Percentiles rank a stretch among this genome's conserved stretches.
These are phyloP conservation scores for Brassicogethes aeneus DNA, from an alignment of 2,888 invertebrate genomes.

Conservation along the genomic window DNA sequence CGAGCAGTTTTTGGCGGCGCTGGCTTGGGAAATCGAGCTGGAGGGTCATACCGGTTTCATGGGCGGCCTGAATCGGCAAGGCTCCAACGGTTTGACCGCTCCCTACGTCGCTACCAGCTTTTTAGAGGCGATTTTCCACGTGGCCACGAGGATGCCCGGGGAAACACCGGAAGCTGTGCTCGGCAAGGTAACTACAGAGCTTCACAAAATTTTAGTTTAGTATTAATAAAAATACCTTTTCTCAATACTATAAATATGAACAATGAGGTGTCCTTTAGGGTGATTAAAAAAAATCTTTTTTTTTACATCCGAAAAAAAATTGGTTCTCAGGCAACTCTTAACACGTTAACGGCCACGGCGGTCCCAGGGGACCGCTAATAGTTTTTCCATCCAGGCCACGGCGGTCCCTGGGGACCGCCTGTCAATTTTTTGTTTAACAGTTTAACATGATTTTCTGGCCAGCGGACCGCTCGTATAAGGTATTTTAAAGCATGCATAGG, in stretches of 20 bases:
- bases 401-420: too few relatives aligned
- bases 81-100: slow-evolving; percentile 84
- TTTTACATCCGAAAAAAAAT: too few relatives aligned
- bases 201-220: too few relatives aligned
- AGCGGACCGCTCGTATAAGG: too few relatives aligned
- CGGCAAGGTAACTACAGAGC: slow-evolving; percentile 59
- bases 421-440: too few relatives aligned
- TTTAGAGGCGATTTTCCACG: slow-evolving; percentile 92
- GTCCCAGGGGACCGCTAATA: too few relatives aligned
- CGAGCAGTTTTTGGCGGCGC: slow-evolving; percentile 64
- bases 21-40: slow-evolving; percentile 80
- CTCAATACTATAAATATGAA: not conserved
- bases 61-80: slow-evolving; percentile 87
- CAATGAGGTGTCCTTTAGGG: too few relatives aligned
- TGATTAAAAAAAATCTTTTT: slow-evolving; percentile 1
- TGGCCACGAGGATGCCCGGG: slow-evolving; percentile 94
- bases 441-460: too few relatives aligned
- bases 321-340: too few relatives aligned
- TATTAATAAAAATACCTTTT: not conserved
- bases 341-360: too few relatives aligned
- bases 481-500: too few relatives aligned
- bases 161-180: slow-evolving; percentile 79
- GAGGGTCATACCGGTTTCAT: slow-evolving; percentile 92
- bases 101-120: slow-evolving; percentile 94
- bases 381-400: too few relatives aligned